Evolutionary conservation across 1,140 invertebrate genomes (phyloP).

Genomic region (Condylostylus longicornis): DNA sequence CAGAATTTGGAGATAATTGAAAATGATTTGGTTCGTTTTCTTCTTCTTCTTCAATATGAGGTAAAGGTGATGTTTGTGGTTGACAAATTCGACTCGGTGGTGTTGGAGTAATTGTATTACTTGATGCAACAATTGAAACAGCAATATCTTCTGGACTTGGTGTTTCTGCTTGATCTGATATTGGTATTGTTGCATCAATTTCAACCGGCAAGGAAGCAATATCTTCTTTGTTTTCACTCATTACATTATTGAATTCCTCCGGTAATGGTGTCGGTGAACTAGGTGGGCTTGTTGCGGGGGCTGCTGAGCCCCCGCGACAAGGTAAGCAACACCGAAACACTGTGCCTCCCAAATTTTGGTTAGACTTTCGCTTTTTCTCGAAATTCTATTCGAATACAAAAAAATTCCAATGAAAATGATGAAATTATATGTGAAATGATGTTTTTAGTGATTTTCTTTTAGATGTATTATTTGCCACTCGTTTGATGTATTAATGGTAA

Average conservation of each 20-base stretch:
- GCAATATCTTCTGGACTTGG: constrained; percentile 3
- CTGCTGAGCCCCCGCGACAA: constrained; percentile 46
- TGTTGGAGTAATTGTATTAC: constrained; percentile 31
- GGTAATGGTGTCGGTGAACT: constrained; percentile 20
- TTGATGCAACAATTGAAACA: constrained; percentile 16
- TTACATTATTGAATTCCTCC: constrained; percentile 16
- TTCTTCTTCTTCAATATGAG: constrained; percentile 43
- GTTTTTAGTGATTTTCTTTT: no score
- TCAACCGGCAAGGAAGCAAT: background rate
- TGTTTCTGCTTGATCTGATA: constrained; percentile 4
- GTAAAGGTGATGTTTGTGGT: constrained; percentile 35
- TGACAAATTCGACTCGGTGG: constrained; percentile 20
- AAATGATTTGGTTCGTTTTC: constrained; percentile 38
- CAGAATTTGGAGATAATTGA: constrained; percentile 32
- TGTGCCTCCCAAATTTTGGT: constrained; percentile 38
- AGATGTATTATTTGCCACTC: no score
- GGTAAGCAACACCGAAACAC: constrained; percentile 50
- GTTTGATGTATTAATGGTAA: no score
- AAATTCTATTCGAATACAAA: no score
- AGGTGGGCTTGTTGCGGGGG: constrained; percentile 36
- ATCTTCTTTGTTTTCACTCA: constrained; percentile 3
- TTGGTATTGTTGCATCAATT: constrained; percentile 3
- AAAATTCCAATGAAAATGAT: no score
- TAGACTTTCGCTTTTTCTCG: no score
- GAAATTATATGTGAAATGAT: no score